These are phyloP conservation scores for Spea hammondii DNA, from an alignment of 2,797 vertebrate genomes.

Conservation along the genomic window DNA sequence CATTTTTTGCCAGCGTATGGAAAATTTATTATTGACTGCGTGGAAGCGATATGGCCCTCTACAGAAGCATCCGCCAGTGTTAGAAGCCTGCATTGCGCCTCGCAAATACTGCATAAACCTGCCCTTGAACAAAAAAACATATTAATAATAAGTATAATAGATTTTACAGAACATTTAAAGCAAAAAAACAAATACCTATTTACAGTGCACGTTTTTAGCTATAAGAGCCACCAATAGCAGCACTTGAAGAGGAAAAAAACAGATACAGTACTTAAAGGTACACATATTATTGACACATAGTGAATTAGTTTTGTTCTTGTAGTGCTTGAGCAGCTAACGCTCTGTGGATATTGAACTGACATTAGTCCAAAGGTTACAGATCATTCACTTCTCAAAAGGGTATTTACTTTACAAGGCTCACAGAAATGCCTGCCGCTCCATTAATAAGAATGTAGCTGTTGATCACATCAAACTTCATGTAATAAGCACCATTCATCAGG, in stretches of 20 bases:
- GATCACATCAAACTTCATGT: conserved; percentile 55
- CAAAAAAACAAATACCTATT: not conserved
- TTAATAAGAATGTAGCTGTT: conserved; percentile 63
- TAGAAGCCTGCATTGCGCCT: no score
- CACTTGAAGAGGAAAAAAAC: not conserved
- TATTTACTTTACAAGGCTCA: conserved; percentile 58
- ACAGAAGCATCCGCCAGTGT: no score
- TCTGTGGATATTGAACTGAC: conserved; percentile 56
- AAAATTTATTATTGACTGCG: no score
- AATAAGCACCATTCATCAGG: conserved; percentile 64
- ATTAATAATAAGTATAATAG: no score
- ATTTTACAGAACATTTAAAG: not conserved
- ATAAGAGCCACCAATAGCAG: conserved; percentile 11
- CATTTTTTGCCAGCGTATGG: no score
- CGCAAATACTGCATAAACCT: no score
- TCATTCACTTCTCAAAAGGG: conserved; percentile 53
- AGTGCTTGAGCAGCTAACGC: conserved; percentile 54
- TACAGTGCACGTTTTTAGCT: conserved; percentile 2
- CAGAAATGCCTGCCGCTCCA: conserved; percentile 57
- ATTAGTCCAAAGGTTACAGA: conserved; percentile 59
- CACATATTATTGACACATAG: conserved; percentile 48
- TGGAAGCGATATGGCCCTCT: no score
- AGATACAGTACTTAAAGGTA: conserved; percentile 44
- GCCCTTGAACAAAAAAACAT: no score
- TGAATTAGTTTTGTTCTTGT: conserved; percentile 56